Conservation (phyloP, 2,113 vertebrate genomes). For the Hydropotes inermis region DNA sequence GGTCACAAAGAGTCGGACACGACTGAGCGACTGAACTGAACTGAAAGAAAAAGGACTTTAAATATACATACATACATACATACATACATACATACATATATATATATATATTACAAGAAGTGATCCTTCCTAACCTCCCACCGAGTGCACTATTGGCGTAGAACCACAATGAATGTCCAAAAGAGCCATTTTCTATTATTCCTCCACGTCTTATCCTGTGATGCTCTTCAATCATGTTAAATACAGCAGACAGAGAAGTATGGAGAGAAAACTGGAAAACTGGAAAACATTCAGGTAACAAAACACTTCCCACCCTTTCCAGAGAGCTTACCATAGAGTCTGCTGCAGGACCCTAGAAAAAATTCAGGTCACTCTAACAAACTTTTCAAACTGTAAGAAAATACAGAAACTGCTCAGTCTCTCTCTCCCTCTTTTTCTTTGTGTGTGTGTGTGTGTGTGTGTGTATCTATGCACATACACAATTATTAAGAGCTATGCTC, state of each 20-base stretch:
- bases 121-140: not conserved
- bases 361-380: not conserved
- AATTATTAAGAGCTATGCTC: not conserved
- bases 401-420: not conserved
- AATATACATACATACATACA: not conserved
- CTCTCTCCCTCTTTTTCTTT: not conserved
- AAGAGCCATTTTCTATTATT: not conserved
- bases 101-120: not conserved
- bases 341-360: not conserved
- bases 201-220: not conserved
- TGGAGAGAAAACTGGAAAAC: not conserved
- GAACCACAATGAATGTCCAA: not conserved
- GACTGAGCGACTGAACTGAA: too few relatives aligned
- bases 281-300: not conserved
- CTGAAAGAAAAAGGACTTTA: not conserved
- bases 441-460: not conserved
- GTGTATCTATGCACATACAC: not conserved
- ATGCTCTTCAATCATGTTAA: conserved; percentile 28
- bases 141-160: not conserved
- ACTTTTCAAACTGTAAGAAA: not conserved
- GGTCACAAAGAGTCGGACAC: too few relatives aligned
- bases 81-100: not conserved
- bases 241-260: conserved; percentile 23
- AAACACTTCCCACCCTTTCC: not conserved
- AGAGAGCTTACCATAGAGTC: not conserved